Base-by-base conservation (phyloP, 1,140 invertebrate genomes). In the Heliconius nattereri region DNA sequence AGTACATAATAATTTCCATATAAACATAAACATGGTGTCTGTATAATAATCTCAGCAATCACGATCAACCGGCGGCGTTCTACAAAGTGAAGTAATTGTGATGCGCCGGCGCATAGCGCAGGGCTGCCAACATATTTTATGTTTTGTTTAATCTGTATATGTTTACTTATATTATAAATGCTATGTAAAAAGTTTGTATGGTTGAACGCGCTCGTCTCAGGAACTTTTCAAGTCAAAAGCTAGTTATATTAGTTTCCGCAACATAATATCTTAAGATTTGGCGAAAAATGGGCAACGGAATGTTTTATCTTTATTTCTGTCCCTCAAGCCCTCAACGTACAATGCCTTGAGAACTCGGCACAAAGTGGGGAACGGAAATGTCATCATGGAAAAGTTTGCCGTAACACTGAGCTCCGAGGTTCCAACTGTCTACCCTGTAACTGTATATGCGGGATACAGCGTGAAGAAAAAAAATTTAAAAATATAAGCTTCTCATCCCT, bases 21-120 rank as follows among this genome's bases (percentile, higher is more conserved):
- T 66, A 29, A 6, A 66, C 23, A 26, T 26, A 66, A 29, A 16
- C 26, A 29, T 29, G 13, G 23, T 66, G 1, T 26, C 7, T 57
- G n/a, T 57, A 23, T 57, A 23, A 54, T 75, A 88, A 89, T 85
- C 81, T 79, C 49, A 29, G 60, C 76, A 83, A 86, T 89, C 87
- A 88, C 87, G 89, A 85, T 82, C 78, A 72, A 81, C 85, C 83
- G 83, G 84, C 88, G 88, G 87, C 87, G 87, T 82, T 86, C 71
- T 81, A 85, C 88, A 87, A 90, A 90, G 54, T 60, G 11, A 13
- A 66, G 87, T 83, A 82, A 85, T 85, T 81, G 86, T 74, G 83
- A 74, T 74, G 78, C 81, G 76, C 54, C 54, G 80, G 76, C 76
- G 79, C 80, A 81, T 54, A 45, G 74, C 29, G 20, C 23, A 78